Evolutionary conservation across 1,140 invertebrate genomes (phyloP).

Genomic region (Stenopsyche tienmushanensis): DNA sequence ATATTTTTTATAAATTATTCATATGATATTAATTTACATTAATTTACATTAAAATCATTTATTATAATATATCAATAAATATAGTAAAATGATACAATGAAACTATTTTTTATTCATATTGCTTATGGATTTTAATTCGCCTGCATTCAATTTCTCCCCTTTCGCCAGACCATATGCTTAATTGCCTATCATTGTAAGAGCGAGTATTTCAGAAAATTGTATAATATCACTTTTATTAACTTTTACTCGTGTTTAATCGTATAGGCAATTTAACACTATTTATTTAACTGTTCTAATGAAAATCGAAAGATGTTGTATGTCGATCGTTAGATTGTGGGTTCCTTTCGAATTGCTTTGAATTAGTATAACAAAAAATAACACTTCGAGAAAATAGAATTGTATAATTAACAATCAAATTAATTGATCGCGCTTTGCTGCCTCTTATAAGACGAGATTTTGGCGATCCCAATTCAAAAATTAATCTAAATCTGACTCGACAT

Average conservation of each 20-base stretch:
- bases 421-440: too few relatives aligned
- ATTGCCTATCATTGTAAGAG: background rate
- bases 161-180: background rate
- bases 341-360: background rate
- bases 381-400: too few relatives aligned
- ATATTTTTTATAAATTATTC: too few relatives aligned
- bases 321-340: too few relatives aligned
- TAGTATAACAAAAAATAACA: background rate
- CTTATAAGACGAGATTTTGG: too few relatives aligned
- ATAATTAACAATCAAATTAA: too few relatives aligned
- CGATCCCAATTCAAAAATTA: too few relatives aligned
- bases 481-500: too few relatives aligned
- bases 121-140: background rate
- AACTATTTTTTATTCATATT: background rate
- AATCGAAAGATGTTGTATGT: background rate
- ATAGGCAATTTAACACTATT: background rate
- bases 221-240: conserved; percentile 5
- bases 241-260: background rate
- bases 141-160: background rate
- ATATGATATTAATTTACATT: too few relatives aligned
- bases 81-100: too few relatives aligned
- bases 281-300: background rate
- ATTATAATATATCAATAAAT: too few relatives aligned
- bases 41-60: too few relatives aligned
- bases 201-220: conserved; percentile 2